Percentiles rank a stretch among this genome's conserved stretches.
phyloP scores from a whole-genome alignment of 2,797 vertebrate species.

The Bradypodion ventrale region DNA sequence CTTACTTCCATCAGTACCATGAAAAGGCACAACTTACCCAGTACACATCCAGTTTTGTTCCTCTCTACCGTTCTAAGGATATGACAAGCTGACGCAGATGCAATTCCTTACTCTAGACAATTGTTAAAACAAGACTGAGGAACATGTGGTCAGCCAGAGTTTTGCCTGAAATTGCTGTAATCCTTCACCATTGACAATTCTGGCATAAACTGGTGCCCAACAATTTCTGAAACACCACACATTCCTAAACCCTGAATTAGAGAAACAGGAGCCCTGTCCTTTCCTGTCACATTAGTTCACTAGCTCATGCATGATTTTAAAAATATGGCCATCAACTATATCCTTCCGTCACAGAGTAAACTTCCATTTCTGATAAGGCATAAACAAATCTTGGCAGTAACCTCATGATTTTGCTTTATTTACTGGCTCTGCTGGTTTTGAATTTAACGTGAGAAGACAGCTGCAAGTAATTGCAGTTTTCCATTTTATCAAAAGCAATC shows the following conservation, averaged over 20 bases:
- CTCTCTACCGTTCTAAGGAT: neutral
- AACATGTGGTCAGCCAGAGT: neutral
- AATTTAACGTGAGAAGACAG: slow-evolving; percentile 28
- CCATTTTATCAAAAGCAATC: slow-evolving; percentile 22
- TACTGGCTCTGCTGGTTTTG: slow-evolving; percentile 11
- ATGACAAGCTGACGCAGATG: neutral
- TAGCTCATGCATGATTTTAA: slow-evolving; percentile 2
- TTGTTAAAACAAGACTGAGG: neutral
- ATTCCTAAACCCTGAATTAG: neutral
- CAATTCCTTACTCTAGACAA: neutral
- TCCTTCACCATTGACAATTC: neutral
- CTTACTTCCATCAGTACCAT: neutral
- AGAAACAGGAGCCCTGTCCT: slow-evolving; percentile 28
- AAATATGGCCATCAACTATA: slow-evolving; percentile 16
- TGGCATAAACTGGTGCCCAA: neutral
- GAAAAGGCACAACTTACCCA: neutral
- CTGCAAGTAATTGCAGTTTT: slow-evolving; percentile 26
- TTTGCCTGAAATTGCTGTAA: neutral
- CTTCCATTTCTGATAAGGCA: slow-evolving; percentile 6
- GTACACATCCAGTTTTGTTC: neutral
- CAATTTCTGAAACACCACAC: neutral
- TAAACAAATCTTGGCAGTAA: slow-evolving; percentile 18
- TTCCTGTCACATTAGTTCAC: neutral
- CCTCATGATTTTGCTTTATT: slow-evolving; percentile 7
- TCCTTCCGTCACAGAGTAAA: slow-evolving; percentile 24